phyloP scores from a whole-genome alignment of 2,888 invertebrate genomes.

The Drosophila falleni region DNA sequence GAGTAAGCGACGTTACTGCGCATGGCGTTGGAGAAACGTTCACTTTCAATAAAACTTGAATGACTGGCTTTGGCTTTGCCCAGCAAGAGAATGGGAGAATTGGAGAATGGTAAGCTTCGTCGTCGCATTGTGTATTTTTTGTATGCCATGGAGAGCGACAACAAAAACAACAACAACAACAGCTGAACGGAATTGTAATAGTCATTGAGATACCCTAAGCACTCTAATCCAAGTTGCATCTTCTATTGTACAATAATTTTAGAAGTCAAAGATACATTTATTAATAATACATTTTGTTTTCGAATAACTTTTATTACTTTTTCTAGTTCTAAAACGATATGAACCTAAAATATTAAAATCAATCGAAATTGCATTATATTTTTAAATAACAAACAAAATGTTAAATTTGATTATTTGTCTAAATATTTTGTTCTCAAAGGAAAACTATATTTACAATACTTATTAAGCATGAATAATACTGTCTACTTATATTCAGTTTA shows the following conservation, averaged over 20 bases:
- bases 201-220: conserved; percentile 19
- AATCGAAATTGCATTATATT: no score
- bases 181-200: conserved; percentile 26
- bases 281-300: no score
- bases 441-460: no score
- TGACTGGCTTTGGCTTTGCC: conserved; percentile 74
- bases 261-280: neutral
- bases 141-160: conserved; percentile 49
- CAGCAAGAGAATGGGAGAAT: conserved; percentile 63
- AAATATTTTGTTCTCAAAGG: no score
- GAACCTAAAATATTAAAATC: no score
- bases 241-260: neutral
- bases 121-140: conserved; percentile 22
- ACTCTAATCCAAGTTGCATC: conserved; percentile 12
- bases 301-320: no score
- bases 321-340: neutral
- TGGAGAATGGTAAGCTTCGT: conserved; percentile 20
- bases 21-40: conserved; percentile 64
- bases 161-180: conserved; percentile 26
- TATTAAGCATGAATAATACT: no score
- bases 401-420: no score
- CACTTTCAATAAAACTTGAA: conserved; percentile 78
- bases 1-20: conserved; percentile 19
- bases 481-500: no score
- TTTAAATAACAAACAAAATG: no score